Evolutionary conservation across 2,113 vertebrate genomes (phyloP).

Genomic region (Manacus vitellinus): DNA sequence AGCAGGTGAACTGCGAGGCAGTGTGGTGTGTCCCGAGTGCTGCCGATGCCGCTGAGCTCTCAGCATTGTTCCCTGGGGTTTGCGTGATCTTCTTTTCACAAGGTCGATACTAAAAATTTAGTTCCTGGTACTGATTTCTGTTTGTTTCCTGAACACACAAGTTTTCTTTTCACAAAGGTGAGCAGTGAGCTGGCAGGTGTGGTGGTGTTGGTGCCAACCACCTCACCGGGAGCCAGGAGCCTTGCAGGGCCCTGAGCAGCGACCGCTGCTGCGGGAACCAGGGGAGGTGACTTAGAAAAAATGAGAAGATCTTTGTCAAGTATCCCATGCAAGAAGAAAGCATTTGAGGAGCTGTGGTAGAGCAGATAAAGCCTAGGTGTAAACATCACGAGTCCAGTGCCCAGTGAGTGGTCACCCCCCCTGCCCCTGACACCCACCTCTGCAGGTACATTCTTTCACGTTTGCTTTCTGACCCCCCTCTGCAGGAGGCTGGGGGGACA

Average conservation of each 20-base stretch:
- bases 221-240: background rate
- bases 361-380: background rate
- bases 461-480: background rate
- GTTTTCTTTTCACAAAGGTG: background rate
- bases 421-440: rapidly evolving
- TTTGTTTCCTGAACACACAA: background rate
- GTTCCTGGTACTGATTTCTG: background rate
- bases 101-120: background rate
- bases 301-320: background rate
- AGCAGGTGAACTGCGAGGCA: background rate
- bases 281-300: background rate
- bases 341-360: background rate
- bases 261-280: background rate
- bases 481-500: background rate
- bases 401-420: background rate
- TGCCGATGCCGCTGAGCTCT: background rate
- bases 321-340: background rate
- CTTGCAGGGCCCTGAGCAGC: background rate
- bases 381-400: background rate
- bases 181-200: background rate
- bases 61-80: background rate
- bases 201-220: background rate
- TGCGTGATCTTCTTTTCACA: background rate
- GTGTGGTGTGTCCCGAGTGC: background rate
- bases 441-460: background rate